Evolutionary conservation across 2,888 invertebrate genomes (phyloP).

Genomic region (Parnassius mnemosyne): DNA sequence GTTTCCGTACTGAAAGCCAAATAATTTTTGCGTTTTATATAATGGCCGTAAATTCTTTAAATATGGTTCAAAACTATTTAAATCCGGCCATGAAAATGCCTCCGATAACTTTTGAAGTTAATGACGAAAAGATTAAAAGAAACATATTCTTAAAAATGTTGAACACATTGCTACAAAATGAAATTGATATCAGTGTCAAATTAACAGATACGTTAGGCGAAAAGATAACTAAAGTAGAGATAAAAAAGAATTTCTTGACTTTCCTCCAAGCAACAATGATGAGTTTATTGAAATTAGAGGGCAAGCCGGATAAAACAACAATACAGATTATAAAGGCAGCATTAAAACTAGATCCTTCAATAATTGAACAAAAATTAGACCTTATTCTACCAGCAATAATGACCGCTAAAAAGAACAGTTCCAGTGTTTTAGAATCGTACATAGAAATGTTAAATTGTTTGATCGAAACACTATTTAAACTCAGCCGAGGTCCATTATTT

Average conservation of each 20-base stretch:
- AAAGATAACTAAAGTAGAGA: conserved; percentile 60
- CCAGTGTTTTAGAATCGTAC: conserved; percentile 46
- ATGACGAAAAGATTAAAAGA: conserved; percentile 58
- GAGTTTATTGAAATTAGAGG: conserved; percentile 60
- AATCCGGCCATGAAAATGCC: conserved; percentile 55
- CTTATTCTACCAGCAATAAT: conserved; percentile 63
- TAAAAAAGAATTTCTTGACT: conserved; percentile 61
- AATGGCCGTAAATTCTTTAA: conserved; percentile 54
- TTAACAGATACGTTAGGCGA: conserved; percentile 65
- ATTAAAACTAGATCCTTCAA: conserved; percentile 62
- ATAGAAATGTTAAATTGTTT: conserved; percentile 61
- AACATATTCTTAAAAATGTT: conserved; percentile 64
- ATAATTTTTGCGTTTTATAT: conserved; percentile 68
- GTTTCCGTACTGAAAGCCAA: conserved; percentile 60
- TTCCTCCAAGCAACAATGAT: conserved; percentile 66
- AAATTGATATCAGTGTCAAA: conserved; percentile 63
- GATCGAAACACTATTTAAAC: conserved; percentile 66
- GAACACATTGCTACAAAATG: conserved; percentile 53
- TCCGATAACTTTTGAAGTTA: conserved; percentile 49
- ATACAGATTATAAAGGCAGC: conserved; percentile 61
- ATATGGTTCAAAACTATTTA: conserved; percentile 63
- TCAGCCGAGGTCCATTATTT: conserved; percentile 64
- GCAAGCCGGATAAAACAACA: conserved; percentile 59
- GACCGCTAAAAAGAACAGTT: conserved; percentile 51
- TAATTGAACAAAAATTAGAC: conserved; percentile 64